Percentiles rank a stretch among this genome's conserved stretches.
Evolutionary conservation across 1,140 invertebrate species (phyloP).

Genomic region (Tetranychus cinnabarinus): DNA sequence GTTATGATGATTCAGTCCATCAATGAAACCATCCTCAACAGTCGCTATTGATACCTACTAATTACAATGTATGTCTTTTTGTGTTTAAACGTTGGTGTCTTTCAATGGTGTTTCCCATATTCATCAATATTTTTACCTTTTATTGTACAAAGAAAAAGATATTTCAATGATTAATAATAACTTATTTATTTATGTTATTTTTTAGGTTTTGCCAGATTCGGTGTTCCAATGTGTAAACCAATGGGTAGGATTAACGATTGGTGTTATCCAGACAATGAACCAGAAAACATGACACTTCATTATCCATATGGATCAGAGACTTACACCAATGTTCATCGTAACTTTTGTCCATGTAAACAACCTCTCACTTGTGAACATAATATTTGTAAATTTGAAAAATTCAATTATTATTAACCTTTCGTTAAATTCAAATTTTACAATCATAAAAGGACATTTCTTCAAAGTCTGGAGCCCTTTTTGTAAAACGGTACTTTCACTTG

Average conservation of each 20-base stretch:
- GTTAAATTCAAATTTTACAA: no score
- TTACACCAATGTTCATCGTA: constrained; percentile 5
- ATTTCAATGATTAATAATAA: no score
- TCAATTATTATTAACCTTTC: no score
- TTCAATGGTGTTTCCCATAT: not conserved
- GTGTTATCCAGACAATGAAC: constrained; percentile 6
- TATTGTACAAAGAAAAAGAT: no score
- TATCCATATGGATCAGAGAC: constrained; percentile 8
- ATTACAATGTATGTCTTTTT: no score
- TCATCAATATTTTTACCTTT: not conserved
- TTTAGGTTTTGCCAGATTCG: constrained; percentile 10
- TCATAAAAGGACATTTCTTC: no score
- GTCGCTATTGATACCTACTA: no score
- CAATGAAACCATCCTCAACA: no score
- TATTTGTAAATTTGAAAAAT: not conserved
- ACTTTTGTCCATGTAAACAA: constrained; percentile 8
- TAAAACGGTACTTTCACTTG: no score
- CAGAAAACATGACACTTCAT: constrained; percentile 7
- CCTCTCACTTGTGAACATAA: not conserved
- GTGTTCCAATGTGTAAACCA: constrained; percentile 9
- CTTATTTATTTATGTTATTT: not conserved
- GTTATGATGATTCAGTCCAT: no score
- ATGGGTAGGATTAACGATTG: constrained; percentile 8
- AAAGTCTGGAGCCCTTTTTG: no score
- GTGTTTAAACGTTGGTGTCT: not conserved